Evolutionary conservation across 1,140 invertebrate genomes (phyloP).

Genomic region (Solenopsis fugax): DNA sequence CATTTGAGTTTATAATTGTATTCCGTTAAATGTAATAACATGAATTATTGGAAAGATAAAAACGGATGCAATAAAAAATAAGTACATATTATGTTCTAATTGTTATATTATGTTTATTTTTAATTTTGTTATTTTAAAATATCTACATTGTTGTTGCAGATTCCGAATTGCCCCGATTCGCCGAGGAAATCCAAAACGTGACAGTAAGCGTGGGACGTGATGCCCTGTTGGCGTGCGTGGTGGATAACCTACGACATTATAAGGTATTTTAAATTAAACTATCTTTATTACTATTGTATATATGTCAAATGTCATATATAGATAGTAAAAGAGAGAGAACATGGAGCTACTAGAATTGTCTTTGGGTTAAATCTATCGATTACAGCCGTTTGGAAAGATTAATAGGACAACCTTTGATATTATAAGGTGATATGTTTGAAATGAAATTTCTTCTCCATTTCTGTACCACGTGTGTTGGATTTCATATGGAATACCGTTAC

Average conservation of each 20-base stretch:
- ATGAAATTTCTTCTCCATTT: conserved; percentile 24
- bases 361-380: not conserved
- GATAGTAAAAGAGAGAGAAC: too few species aligned
- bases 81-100: not conserved
- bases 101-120: not conserved
- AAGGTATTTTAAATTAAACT: conserved; percentile 89
- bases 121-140: not conserved
- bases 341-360: not conserved
- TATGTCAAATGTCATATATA: conserved; percentile 8
- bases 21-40: not conserved
- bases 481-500: conserved; percentile 15
- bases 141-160: conserved; percentile 60
- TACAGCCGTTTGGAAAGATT: not conserved
- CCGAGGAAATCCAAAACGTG: conserved; percentile 96
- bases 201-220: conserved; percentile 96
- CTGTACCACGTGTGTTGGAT: conserved; percentile 8
- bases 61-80: not conserved
- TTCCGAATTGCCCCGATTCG: conserved; percentile 90
- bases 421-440: not conserved
- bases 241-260: conserved; percentile 95
- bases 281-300: conserved; percentile 8
- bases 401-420: not conserved
- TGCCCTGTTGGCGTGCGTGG: conserved; percentile 96
- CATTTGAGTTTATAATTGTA: not conserved
- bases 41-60: not conserved